A percentile compares a stretch with the other conserved stretches of the same genome.
Conservation (phyloP, 2,888 invertebrate genomes). For the Pollenia griseotomentosa region DNA sequence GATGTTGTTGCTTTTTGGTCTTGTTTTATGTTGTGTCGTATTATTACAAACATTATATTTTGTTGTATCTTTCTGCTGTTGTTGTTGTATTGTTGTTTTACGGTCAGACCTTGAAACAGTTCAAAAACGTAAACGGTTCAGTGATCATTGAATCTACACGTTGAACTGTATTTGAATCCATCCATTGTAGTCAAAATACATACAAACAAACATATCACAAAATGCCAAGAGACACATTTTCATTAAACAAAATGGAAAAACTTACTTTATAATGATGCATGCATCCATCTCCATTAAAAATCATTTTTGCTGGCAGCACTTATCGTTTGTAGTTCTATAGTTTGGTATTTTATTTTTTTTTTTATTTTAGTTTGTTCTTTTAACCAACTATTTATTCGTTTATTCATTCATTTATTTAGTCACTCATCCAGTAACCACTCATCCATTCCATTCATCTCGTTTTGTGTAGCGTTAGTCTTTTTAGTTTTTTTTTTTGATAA, state of each 20-base stretch:
- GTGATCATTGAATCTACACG: constrained; percentile 81
- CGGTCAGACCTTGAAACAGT: constrained; percentile 84
- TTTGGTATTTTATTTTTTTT: not conserved
- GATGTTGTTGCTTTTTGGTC: constrained; percentile 33
- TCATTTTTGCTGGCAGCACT: constrained; percentile 43
- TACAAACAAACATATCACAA: constrained; percentile 53
- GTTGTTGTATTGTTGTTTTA: constrained; percentile 34
- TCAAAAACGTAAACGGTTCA: constrained; percentile 84
- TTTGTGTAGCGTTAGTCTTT: constrained; percentile 32
- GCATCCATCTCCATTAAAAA: constrained; percentile 56
- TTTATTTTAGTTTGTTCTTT: constrained; percentile 32
- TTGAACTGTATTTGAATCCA: constrained; percentile 76
- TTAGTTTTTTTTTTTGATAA: constrained; percentile 16
- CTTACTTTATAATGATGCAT: constrained; percentile 33
- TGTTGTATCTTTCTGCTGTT: not conserved
- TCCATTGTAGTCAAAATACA: constrained; percentile 56
- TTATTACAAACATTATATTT: constrained; percentile 50
- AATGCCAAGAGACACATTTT: constrained; percentile 53
- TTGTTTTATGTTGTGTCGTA: constrained; percentile 41
- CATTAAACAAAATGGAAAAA: constrained; percentile 52
- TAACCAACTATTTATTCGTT: constrained; percentile 41
- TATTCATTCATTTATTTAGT: constrained; percentile 56
- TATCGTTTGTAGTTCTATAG: constrained; percentile 17
- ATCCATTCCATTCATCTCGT: constrained; percentile 66
- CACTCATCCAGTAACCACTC: constrained; percentile 68